Percentiles rank a stretch among this genome's conserved stretches.
phyloP scores from a whole-genome alignment of 2,113 vertebrate genomes.

The Hemicordylus capensis region DNA sequence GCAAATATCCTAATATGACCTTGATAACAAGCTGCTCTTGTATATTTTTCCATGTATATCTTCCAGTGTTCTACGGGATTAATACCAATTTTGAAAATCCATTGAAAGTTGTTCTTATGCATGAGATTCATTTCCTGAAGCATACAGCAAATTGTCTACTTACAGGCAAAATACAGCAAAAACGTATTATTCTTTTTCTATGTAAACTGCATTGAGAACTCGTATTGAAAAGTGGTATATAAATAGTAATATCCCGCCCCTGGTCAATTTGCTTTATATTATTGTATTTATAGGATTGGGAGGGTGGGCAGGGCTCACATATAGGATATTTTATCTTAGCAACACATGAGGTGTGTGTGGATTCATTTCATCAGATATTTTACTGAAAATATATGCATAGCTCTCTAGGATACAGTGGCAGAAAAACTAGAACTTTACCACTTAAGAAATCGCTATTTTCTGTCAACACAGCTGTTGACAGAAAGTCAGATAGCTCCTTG shows the following conservation, averaged over 20 bases:
- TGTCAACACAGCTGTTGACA: neutral
- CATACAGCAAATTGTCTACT: neutral
- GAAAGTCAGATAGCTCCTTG: neutral
- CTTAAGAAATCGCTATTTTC: neutral
- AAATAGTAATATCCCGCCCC: neutral
- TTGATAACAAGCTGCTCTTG: no score
- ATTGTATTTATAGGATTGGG: neutral
- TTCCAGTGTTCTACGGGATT: rapidly evolving
- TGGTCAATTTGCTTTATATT: no score
- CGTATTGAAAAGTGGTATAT: no score
- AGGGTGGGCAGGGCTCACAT: neutral
- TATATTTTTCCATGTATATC: neutral
- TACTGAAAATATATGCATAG: neutral
- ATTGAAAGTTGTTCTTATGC: rapidly evolving
- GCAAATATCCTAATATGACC: no score
- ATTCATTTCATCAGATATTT: neutral
- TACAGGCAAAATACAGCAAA: neutral
- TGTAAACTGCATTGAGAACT: no score
- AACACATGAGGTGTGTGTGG: neutral
- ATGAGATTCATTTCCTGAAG: neutral
- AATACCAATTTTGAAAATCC: neutral
- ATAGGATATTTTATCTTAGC: neutral
- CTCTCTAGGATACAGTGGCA: neutral
- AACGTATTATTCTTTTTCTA: no score
- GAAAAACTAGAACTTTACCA: neutral